phyloP scores from a whole-genome alignment of 2,888 invertebrate species.

The Caenorhabditis sp. region DNA sequence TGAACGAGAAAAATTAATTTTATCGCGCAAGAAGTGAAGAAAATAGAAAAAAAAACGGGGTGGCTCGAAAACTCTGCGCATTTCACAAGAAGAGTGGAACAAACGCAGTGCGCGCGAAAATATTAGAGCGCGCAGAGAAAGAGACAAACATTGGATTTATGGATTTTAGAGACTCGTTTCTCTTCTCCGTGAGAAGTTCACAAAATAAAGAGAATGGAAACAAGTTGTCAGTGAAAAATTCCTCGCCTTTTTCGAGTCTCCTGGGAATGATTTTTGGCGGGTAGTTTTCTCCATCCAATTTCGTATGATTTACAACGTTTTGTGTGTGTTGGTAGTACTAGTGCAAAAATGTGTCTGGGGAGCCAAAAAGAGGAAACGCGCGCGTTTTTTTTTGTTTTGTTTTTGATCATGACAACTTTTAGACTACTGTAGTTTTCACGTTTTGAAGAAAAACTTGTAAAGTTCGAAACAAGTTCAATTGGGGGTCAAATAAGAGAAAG shows the following conservation, averaged over 20 bases:
- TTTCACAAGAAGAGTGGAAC: neutral
- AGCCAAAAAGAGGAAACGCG: neutral
- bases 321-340: neutral
- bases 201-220: neutral
- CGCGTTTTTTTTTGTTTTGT: no score
- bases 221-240: neutral
- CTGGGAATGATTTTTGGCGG: neutral
- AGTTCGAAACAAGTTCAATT: no score
- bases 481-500: no score
- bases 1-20: neutral
- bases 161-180: neutral
- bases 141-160: neutral
- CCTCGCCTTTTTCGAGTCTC: no score
- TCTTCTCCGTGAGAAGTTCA: neutral
- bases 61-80: constrained; percentile 1
- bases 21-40: neutral
- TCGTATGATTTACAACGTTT: neutral
- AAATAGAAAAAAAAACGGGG: neutral
- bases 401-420: neutral
- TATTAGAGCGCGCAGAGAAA: neutral
- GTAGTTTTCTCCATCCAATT: neutral
- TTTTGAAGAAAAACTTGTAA: no score
- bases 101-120: neutral
- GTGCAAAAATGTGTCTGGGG: neutral
- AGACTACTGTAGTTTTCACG: no score